phyloP scores from a whole-genome alignment of 2,113 vertebrate species.

The Trematomus loennbergii region DNA sequence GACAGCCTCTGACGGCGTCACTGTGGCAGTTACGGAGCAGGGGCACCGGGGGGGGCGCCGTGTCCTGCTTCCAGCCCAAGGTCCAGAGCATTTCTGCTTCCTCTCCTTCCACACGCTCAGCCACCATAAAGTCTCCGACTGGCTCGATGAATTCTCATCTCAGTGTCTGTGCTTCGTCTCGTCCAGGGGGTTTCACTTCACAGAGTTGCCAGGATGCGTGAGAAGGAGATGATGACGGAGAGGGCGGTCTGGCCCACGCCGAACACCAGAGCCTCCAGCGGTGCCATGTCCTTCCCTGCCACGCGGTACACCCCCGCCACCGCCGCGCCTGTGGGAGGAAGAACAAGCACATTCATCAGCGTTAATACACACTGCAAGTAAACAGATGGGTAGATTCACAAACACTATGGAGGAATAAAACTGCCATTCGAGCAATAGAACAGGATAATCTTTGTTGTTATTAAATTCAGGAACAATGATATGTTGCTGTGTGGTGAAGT shows the following conservation, averaged over 20 bases:
- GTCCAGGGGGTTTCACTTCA: slow-evolving; percentile 74
- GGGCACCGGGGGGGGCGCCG: slow-evolving; percentile 29
- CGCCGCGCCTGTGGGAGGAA: slow-evolving; percentile 87
- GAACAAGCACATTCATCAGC: not conserved
- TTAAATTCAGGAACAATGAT: no score
- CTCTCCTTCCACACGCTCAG: not conserved
- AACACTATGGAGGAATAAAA: slow-evolving; percentile 7
- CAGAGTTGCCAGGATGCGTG: slow-evolving; percentile 94
- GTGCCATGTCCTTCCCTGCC: slow-evolving; percentile 97
- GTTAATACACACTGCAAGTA: not conserved
- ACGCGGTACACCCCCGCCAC: slow-evolving; percentile 97
- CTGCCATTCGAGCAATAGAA: no score
- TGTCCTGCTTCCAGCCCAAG: slow-evolving; percentile 24
- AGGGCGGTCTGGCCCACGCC: slow-evolving; percentile 95
- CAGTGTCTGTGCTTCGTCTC: not conserved
- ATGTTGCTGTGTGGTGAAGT: no score
- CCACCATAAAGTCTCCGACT: slow-evolving; percentile 25
- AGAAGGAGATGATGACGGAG: slow-evolving; percentile 94
- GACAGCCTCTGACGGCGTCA: slow-evolving; percentile 8
- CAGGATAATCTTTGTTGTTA: no score
- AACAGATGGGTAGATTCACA: not conserved
- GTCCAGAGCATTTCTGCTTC: slow-evolving; percentile 51
- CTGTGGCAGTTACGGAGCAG: slow-evolving; percentile 35
- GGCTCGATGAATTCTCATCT: slow-evolving; percentile 7
- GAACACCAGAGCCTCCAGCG: slow-evolving; percentile 95